Conservation (phyloP, 2,113 vertebrate genomes). For the Neomonachus schauinslandi region DNA sequence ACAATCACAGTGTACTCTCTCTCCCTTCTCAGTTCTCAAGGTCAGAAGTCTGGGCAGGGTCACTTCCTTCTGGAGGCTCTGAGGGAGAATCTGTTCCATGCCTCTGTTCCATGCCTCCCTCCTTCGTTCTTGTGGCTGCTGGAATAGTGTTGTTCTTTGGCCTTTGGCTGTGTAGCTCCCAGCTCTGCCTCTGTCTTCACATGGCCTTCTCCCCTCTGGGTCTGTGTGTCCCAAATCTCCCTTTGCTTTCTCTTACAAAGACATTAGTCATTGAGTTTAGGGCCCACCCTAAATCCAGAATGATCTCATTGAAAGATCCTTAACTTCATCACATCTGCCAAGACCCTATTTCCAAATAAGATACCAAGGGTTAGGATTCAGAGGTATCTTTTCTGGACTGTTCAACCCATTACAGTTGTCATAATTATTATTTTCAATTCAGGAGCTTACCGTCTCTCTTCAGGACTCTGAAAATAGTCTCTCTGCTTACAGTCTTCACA, state of each 20-base stretch:
- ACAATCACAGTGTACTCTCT: not conserved
- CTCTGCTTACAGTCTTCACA: not conserved
- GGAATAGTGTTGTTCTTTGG: not conserved
- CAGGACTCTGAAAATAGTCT: not conserved
- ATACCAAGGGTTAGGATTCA: not conserved
- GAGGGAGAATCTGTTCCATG: not conserved
- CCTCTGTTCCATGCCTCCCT: not conserved
- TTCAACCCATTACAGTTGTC: not conserved
- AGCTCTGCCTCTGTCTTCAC: not conserved
- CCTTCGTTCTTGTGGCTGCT: not conserved
- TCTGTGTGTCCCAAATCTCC: not conserved
- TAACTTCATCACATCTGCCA: conserved; percentile 10
- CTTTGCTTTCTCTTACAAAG: not conserved
- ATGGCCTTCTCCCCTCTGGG: not conserved
- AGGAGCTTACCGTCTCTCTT: not conserved
- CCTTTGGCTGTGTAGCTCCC: not conserved
- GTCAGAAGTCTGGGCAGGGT: not conserved
- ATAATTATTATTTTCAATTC: not conserved
- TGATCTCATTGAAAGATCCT: not conserved
- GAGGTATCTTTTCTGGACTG: not conserved
- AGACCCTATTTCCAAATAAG: not conserved
- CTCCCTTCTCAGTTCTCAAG: not conserved
- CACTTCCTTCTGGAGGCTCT: not conserved
- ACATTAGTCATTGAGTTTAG: not conserved
- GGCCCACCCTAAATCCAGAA: not conserved